A percentile compares a stretch with the other conserved stretches of the same genome.
Evolutionary conservation across 2,797 vertebrate species (phyloP).

Genomic region (Chelon auratus): DNA sequence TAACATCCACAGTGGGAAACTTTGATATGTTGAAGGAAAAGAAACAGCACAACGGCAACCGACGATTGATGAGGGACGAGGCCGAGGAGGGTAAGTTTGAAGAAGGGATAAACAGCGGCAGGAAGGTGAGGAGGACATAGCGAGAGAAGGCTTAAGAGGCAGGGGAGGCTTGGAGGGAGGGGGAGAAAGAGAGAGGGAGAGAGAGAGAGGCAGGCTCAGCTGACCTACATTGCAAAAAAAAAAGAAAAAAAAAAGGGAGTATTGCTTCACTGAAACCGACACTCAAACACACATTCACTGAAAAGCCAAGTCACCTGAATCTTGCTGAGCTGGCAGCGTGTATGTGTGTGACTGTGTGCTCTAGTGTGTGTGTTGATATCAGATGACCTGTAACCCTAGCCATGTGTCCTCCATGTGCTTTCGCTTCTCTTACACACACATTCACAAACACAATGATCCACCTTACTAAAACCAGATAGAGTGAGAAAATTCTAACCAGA

Average conservation of each 20-base stretch:
- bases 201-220: slow-evolving; percentile 23
- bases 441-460: slow-evolving; percentile 50
- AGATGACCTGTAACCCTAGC: slow-evolving; percentile 81
- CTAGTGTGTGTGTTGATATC: slow-evolving; percentile 65
- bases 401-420: slow-evolving; percentile 77
- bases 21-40: slow-evolving; percentile 2
- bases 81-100: slow-evolving; percentile 7
- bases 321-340: slow-evolving; percentile 77
- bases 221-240: slow-evolving; percentile 71
- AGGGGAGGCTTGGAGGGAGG: slow-evolving; percentile 30
- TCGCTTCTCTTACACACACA: slow-evolving; percentile 43
- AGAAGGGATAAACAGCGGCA: slow-evolving; percentile 33
- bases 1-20: not conserved
- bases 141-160: slow-evolving; percentile 24
- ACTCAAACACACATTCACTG: slow-evolving; percentile 69
- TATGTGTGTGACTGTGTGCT: slow-evolving; percentile 32
- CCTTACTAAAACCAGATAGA: slow-evolving; percentile 7
- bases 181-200: slow-evolving; percentile 24
- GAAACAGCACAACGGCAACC: not conserved
- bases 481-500: no score
- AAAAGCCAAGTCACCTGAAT: slow-evolving; percentile 81
- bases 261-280: slow-evolving; percentile 75
- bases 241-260: slow-evolving; percentile 53
- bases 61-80: slow-evolving; percentile 13
- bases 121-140: slow-evolving; percentile 19